Percentiles rank a stretch among this genome's conserved stretches.
Conservation (phyloP, 2,888 invertebrate genomes). For the Epistrophe grossulariae region DNA sequence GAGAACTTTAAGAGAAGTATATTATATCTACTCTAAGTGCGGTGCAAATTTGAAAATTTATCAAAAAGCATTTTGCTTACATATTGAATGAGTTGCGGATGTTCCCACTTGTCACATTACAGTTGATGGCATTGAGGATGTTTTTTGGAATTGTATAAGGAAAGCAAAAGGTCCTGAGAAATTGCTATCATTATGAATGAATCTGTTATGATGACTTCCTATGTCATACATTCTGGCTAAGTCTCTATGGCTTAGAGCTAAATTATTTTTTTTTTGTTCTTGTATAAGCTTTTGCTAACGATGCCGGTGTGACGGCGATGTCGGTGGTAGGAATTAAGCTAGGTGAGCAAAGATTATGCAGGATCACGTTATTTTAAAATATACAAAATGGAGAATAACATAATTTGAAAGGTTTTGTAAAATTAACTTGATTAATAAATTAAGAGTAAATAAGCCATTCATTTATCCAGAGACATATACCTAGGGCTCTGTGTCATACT, state of each 20-base stretch:
- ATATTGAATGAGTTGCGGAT: constrained; percentile 32
- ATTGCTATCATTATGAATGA: constrained; percentile 52
- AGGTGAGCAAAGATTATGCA: constrained; percentile 25
- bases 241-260: constrained; percentile 1
- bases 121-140: neutral
- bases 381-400: constrained; percentile 22
- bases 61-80: constrained; percentile 56
- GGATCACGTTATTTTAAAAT: constrained; percentile 17
- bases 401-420: constrained; percentile 37
- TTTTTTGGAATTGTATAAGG: neutral
- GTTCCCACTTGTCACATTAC: constrained; percentile 45
- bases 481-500: neutral
- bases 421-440: constrained; percentile 55
- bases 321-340: neutral
- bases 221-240: constrained; percentile 35
- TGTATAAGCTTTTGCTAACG: neutral
- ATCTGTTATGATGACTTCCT: constrained; percentile 36
- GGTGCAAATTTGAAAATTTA: constrained; percentile 49
- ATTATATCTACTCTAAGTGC: constrained; percentile 27
- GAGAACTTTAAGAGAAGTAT: constrained; percentile 6
- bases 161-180: constrained; percentile 36
- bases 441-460: constrained; percentile 42
- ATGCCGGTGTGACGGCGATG: neutral
- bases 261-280: neutral
- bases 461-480: constrained; percentile 9